These are phyloP conservation scores for Falco punctatus DNA, from an alignment of 2,113 vertebrate genomes.

Conservation along the genomic window DNA sequence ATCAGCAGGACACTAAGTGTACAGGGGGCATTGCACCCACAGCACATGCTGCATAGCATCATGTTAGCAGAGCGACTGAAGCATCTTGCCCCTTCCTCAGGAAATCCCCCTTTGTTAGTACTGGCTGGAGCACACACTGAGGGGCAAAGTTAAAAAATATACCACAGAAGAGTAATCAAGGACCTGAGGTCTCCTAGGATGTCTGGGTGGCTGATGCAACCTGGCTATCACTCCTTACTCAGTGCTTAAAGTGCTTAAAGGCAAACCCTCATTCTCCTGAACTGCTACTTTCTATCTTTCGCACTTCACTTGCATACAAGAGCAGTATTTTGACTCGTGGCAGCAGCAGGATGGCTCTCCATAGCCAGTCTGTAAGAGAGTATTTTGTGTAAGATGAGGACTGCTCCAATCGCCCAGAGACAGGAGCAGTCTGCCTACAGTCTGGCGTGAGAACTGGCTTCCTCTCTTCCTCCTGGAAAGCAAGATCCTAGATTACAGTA, in stretches of 20 bases:
- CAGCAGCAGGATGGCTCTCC: neutral
- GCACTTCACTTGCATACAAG: neutral
- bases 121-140: neutral
- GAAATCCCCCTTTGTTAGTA: neutral
- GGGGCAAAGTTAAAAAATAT: neutral
- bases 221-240: neutral
- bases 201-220: neutral
- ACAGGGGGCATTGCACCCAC: fast-evolving
- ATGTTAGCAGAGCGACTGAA: neutral
- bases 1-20: neutral
- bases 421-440: neutral
- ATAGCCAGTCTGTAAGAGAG: neutral
- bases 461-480: neutral
- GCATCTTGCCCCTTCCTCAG: neutral
- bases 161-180: neutral
- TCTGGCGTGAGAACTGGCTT: neutral
- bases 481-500: neutral
- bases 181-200: neutral
- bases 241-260: neutral
- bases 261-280: neutral
- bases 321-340: neutral
- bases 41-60: neutral
- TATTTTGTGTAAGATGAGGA: neutral
- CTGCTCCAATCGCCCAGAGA: neutral
- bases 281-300: neutral